These are phyloP conservation scores for Drosophila pseudotakahashii DNA, from an alignment of 2,888 invertebrate species.

Conservation along the genomic window DNA sequence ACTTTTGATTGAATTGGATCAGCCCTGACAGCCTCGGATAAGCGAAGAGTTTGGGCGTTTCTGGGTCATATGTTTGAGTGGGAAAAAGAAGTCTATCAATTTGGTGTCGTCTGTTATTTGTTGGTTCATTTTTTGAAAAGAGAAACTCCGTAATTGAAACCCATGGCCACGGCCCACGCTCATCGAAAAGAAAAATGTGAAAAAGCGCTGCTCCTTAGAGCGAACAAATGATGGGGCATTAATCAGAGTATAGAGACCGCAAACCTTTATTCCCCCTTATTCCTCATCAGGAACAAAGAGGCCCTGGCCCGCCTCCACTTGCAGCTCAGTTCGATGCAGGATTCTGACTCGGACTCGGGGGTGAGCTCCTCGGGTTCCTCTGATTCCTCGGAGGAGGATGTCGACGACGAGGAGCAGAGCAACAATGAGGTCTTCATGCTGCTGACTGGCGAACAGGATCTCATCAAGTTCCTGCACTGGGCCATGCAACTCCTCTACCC, in stretches of 20 bases:
- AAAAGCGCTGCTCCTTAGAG: constrained; percentile 65
- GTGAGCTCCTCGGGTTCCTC: constrained; percentile 21
- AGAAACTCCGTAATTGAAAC: constrained; percentile 71
- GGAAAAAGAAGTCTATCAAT: constrained; percentile 60
- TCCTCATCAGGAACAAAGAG: constrained; percentile 57
- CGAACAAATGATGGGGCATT: constrained; percentile 61
- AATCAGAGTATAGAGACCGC: constrained; percentile 53
- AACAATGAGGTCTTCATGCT: constrained; percentile 77
- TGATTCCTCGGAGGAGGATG: constrained; percentile 25
- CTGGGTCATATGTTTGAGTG: constrained; percentile 52
- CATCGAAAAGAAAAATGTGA: constrained; percentile 46
- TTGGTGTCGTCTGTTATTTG: constrained; percentile 28
- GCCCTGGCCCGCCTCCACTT: constrained; percentile 56
- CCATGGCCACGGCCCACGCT: constrained; percentile 65
- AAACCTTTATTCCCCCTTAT: constrained; percentile 5
- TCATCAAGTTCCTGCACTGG: constrained; percentile 81
- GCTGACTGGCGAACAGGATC: constrained; percentile 80
- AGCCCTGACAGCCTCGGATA: constrained; percentile 61
- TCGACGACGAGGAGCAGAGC: constrained; percentile 44
- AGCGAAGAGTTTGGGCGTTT: constrained; percentile 48
- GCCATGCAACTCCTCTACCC: constrained; percentile 80
- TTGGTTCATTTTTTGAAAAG: constrained; percentile 35
- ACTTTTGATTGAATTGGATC: constrained; percentile 68
- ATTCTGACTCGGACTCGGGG: constrained; percentile 22
- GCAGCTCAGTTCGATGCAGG: constrained; percentile 49